phyloP scores from a whole-genome alignment of 2,797 vertebrate genomes.

The Bradypodion ventrale region DNA sequence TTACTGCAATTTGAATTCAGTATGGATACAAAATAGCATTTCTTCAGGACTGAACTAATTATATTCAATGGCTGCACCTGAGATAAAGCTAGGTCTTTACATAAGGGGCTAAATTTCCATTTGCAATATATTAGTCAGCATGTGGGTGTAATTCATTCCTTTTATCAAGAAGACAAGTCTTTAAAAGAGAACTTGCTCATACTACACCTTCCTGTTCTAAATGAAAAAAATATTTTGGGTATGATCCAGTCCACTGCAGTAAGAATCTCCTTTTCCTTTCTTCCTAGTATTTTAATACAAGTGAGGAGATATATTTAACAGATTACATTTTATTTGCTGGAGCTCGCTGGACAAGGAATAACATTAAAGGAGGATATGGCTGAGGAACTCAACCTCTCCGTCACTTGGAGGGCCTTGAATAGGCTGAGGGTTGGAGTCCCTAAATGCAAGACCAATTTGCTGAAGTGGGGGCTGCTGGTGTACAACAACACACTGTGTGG shows the following conservation, averaged over 20 bases:
- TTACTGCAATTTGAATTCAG: conserved; percentile 24
- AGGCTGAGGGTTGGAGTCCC: too few relatives aligned
- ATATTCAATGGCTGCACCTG: conserved; percentile 4
- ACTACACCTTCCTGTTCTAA: not conserved
- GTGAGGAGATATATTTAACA: too few relatives aligned
- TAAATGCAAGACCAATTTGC: too few relatives aligned
- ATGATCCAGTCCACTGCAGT: not conserved
- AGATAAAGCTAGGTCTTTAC: conserved; percentile 27
- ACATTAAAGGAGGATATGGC: too few relatives aligned
- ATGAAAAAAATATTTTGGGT: not conserved
- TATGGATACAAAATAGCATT: conserved; percentile 5
- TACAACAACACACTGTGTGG: too few relatives aligned
- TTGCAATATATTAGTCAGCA: not conserved
- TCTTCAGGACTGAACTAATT: conserved; percentile 3
- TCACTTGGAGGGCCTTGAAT: too few relatives aligned
- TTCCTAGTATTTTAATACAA: too few relatives aligned
- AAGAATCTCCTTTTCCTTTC: not conserved
- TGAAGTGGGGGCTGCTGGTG: too few relatives aligned
- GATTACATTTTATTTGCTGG: too few relatives aligned
- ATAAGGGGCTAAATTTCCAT: conserved; percentile 9
- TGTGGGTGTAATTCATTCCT: conserved; percentile 4
- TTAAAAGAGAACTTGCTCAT: not conserved
- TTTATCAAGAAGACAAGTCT: not conserved
- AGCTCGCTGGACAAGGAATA: too few relatives aligned
- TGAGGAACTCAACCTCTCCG: too few relatives aligned